These are phyloP conservation scores for Mastomys natalensis DNA, from an alignment of 2,113 vertebrate species.

Conservation along the genomic window DNA sequence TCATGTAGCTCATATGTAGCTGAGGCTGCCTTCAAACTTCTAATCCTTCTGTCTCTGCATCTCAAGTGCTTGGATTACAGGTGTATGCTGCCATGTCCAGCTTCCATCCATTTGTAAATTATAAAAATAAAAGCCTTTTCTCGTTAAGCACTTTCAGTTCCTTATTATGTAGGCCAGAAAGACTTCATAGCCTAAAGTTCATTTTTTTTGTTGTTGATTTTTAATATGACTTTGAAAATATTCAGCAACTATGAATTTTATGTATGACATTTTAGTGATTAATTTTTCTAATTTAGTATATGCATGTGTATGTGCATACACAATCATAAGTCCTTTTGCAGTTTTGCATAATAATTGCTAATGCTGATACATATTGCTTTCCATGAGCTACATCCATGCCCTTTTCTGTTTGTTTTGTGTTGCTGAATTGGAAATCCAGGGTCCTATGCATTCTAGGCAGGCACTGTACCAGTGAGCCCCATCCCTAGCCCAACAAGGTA, in stretches of 20 bases:
- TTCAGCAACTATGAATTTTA: conserved; percentile 18
- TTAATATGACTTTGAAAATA: conserved; percentile 20
- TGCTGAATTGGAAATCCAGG: neutral
- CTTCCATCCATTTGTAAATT: conserved; percentile 30
- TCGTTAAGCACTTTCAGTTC: conserved; percentile 27
- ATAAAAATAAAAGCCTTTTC: neutral
- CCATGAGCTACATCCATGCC: neutral
- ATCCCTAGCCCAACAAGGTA: neutral
- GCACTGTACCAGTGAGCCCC: neutral
- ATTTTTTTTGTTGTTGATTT: conserved; percentile 15
- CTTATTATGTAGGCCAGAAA: conserved; percentile 39
- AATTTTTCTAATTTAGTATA: neutral
- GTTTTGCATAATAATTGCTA: conserved; percentile 29
- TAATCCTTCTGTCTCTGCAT: neutral
- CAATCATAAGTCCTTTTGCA: neutral
- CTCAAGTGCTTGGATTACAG: neutral
- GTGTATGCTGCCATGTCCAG: neutral
- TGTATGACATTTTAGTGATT: neutral
- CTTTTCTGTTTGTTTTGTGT: neutral
- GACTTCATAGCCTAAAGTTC: conserved; percentile 25
- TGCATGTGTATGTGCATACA: neutral
- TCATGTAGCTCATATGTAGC: neutral
- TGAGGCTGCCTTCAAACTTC: neutral
- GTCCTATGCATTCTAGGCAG: neutral
- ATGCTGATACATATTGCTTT: neutral